phyloP scores from a whole-genome alignment of 1,140 invertebrate species.

The Halyomorpha halys region DNA sequence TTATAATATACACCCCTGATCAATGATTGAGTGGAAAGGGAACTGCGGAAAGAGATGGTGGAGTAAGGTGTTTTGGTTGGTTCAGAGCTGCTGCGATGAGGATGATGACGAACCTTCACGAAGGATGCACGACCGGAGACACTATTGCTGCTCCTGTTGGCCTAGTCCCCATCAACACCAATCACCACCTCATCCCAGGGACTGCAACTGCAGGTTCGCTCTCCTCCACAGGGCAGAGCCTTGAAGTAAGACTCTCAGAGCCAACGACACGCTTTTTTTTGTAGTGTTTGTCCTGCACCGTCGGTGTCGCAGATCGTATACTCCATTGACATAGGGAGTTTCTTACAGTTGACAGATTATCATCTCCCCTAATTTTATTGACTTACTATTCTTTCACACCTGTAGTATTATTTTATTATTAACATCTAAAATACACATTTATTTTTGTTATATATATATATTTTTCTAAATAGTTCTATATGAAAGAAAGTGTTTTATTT shows the following conservation, averaged over 20 bases:
- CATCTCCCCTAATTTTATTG: background rate
- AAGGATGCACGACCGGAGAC: background rate
- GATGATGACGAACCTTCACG: background rate
- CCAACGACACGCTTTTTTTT: constrained; percentile 27
- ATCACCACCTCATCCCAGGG: constrained; percentile 50
- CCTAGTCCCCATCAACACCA: constrained; percentile 51
- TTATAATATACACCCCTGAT: too few relatives aligned
- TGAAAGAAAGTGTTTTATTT: too few relatives aligned
- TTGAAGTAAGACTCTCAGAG: constrained; percentile 24
- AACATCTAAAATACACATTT: too few relatives aligned
- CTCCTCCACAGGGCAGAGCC: constrained; percentile 68
- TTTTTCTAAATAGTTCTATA: too few relatives aligned
- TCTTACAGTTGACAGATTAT: constrained; percentile 3
- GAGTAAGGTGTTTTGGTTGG: constrained; percentile 13
- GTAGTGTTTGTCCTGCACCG: constrained; percentile 14
- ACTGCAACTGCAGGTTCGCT: constrained; percentile 78
- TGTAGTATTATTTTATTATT: too few relatives aligned
- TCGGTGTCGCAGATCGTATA: constrained; percentile 6
- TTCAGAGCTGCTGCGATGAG: constrained; percentile 12
- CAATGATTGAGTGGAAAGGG: too few relatives aligned
- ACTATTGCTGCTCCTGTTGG: constrained; percentile 61
- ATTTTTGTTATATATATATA: too few relatives aligned
- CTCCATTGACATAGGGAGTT: background rate
- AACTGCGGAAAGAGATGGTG: background rate
- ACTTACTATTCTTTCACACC: too few relatives aligned